Conservation (phyloP, 2,113 vertebrate species). For the Oplegnathus fasciatus region DNA sequence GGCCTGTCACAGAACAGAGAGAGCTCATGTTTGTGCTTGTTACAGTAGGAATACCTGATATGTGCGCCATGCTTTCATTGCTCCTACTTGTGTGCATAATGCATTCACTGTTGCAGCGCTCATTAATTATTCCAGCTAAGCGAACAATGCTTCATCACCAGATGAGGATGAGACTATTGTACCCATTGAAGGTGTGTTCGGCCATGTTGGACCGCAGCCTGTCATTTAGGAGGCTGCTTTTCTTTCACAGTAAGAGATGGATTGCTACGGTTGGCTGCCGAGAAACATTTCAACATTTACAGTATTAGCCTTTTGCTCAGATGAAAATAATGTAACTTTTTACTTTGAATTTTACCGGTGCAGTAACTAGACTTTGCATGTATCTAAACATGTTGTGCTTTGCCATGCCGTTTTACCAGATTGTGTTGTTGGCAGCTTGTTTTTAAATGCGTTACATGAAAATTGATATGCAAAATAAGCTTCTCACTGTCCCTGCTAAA, state of each 20-base stretch:
- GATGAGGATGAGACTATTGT: conserved; percentile 38
- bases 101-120: conserved; percentile 37
- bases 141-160: conserved; percentile 47
- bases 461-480: conserved; percentile 38
- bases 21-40: conserved; percentile 51
- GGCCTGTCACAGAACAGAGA: conserved; percentile 53
- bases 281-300: not conserved
- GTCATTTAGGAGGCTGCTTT: not conserved
- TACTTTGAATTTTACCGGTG: not conserved
- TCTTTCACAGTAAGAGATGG: not conserved
- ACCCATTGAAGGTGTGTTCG: not conserved
- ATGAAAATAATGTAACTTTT: not conserved
- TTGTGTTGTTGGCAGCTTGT: conserved; percentile 16
- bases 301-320: not conserved
- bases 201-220: not conserved
- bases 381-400: not conserved
- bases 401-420: not conserved
- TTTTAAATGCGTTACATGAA: conserved; percentile 28
- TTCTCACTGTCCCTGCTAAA: conserved; percentile 31
- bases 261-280: not conserved
- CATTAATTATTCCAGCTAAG: conserved; percentile 53
- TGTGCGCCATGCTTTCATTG: conserved; percentile 35
- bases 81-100: conserved; percentile 6
- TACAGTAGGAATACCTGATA: conserved; percentile 46
- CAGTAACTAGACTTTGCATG: not conserved